Evolutionary conservation across 2,888 invertebrate species (phyloP), one percentile per base, ranked within the genome.

Genomic region (Exephanes ischioxanthus): DNA sequence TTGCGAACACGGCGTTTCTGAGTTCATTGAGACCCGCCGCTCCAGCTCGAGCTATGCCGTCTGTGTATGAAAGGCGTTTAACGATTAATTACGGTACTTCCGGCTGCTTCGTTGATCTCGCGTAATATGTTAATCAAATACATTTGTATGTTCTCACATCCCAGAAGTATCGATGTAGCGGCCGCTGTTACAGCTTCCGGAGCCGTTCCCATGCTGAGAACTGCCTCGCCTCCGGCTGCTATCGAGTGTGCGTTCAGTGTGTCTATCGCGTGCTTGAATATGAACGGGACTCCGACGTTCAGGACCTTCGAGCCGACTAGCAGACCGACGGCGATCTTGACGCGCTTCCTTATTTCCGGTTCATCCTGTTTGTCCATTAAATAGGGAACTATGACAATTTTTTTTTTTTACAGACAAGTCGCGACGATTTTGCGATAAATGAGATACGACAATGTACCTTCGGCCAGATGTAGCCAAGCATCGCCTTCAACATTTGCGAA

Each of bases 1-100:
- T 97, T 1, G 99, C 99, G 95, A 99, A 99, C 67, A 99, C 98
- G 0, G 99, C 99, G 95, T 99, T 99, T 51, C 99, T 95, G 22
- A 99, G 94, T 95, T 99, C 99, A 94, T 99, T 99, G 94, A 99
- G 98, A 30, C 97, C 97, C 0, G 98, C 97, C 2, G 99, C 97
- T 70, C 98, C 97, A 2, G 97, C 97, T 88, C 99, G 96, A 0
- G 99, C 99, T 84, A 98, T 94, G 83, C 99, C 99, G 95, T 99
- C 99, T 99, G 93, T 7, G 71, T 75, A 68, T 73, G 22, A 67
- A 14, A 72, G 5, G 37, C 26, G 41, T 19, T 4, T 61, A 68
- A 68, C 9, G 76, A 53, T 79, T 30, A 71, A 53, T 58, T 26
- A 19, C 19, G 26, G 45, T 41, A 67, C 19, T 45, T 67, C 41